Percentiles rank a stretch among this genome's conserved stretches.
Conservation (phyloP, 2,888 invertebrate species). For the Disparrhopalites patrizii region DNA sequence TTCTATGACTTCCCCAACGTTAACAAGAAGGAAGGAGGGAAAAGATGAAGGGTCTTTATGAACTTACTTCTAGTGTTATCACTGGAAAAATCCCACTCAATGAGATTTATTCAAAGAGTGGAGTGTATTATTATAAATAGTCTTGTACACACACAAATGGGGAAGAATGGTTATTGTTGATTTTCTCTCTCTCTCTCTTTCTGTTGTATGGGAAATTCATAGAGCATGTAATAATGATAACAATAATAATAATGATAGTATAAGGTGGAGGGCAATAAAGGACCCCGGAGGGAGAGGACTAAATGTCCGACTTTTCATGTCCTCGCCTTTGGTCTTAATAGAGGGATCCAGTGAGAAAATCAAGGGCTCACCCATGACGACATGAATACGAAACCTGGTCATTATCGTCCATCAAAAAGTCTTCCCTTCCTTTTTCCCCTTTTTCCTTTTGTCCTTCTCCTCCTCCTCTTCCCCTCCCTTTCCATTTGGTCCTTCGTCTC, state of each 20-base stretch:
- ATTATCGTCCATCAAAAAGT: slow-evolving; percentile 25
- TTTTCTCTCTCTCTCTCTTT: slow-evolving; percentile 2
- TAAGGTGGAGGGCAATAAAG: slow-evolving; percentile 19
- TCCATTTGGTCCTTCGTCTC: too few relatives aligned
- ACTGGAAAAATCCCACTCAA: too few relatives aligned
- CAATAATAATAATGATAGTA: too few relatives aligned
- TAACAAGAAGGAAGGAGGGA: background rate
- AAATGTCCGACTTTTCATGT: slow-evolving; percentile 21
- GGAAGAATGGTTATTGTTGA: slow-evolving; percentile 7
- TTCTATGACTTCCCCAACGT: background rate
- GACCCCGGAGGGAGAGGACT: slow-evolving; percentile 7
- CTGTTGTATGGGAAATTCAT: slow-evolving; percentile 6
- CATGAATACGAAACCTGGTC: slow-evolving; percentile 33
- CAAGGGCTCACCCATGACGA: slow-evolving; percentile 35
- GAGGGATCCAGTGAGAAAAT: slow-evolving; percentile 33
- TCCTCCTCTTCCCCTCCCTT: too few relatives aligned
- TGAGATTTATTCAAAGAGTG: too few relatives aligned
- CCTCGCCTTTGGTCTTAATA: slow-evolving; percentile 26
- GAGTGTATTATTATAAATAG: too few relatives aligned
- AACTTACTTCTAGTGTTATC: too few relatives aligned
- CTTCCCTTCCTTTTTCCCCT: too few relatives aligned
- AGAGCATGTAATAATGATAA: slow-evolving; percentile 24
- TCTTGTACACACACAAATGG: too few relatives aligned
- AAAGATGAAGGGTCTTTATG: background rate
- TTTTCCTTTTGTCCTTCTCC: too few relatives aligned